Evolutionary conservation across 2,113 vertebrate species (phyloP), one percentile per base, ranked within the genome.

Genomic region (Indicator indicator): DNA sequence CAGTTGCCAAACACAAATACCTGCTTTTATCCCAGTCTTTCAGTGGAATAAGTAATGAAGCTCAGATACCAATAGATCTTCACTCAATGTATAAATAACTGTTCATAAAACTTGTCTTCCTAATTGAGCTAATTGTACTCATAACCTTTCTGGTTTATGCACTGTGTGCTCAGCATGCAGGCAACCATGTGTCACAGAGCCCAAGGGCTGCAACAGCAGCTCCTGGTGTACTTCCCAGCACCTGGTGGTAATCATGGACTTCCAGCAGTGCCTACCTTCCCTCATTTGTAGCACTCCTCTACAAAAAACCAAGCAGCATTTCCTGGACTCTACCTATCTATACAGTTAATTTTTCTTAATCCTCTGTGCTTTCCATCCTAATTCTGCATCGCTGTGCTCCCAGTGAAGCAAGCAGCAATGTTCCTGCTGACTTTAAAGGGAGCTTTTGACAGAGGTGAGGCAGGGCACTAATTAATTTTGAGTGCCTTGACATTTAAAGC

Each of bases 381-480:
- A 13, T 55, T 70, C 54, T 44, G 38, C 2, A 2, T 68, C 42
- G 0, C 5, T 1, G 3, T 42, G 1, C 9, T 71, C 62, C 32
- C 62, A 50, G 38, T 1, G 12, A 44, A 70, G 16, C 44, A 63
- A 85, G 48, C 52, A 83, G 60, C 42, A 42, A 11, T 28, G 1
- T 60, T 77, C 44, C 81, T 36, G 62, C 54, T 46, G 60, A 33
- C 58, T 89, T 85, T 26, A 56, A 60, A 85, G 64, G 72, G 30
- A 94, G 64, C 3, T 0, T 17, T 20, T 74, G 83, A 72, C 48
- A 64, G 40, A 83, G 76, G 81, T 89, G 86, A 92, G 90, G 36
- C 62, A 86, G 69, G 94, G 23, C 86, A 28, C 67, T 88, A 78
- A 86, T 92, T 90, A 90, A 84, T 88, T 86, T 86, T 26, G 77